Evolutionary conservation across 2,888 invertebrate species (phyloP).

Genomic region (Caenorhabditis becei): DNA sequence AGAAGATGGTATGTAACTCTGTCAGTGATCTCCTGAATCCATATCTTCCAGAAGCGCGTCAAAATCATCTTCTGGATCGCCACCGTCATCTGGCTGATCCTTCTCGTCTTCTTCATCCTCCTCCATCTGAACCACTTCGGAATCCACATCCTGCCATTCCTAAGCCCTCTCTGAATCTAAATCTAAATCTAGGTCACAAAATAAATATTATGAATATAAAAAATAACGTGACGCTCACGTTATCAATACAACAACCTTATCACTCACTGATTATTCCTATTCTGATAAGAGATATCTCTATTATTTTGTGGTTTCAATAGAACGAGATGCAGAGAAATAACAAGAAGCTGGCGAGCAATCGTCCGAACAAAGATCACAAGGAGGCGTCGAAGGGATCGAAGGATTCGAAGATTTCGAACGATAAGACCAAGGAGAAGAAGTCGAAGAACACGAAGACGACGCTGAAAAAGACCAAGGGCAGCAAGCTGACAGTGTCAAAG

Average conservation of each 20-base stretch:
- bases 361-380: not conserved
- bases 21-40: not conserved
- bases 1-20: constrained; percentile 27
- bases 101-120: constrained; percentile 30
- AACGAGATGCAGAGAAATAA: not conserved
- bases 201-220: not conserved
- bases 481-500: not conserved
- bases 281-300: too few relatives aligned
- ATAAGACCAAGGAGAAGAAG: not conserved
- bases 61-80: constrained; percentile 38
- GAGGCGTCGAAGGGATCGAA: constrained; percentile 15
- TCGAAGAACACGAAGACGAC: constrained; percentile 20
- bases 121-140: constrained; percentile 41
- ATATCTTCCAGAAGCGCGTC: constrained; percentile 24
- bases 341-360: not conserved
- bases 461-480: not conserved
- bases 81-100: constrained; percentile 8
- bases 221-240: too few relatives aligned
- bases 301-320: not conserved
- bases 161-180: not conserved
- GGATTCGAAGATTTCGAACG: constrained; percentile 13
- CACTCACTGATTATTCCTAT: too few relatives aligned
- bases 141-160: constrained; percentile 35
- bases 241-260: not conserved
- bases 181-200: not conserved